Evolutionary conservation across 2,113 vertebrate species (phyloP), one percentile per base, ranked within the genome.

Genomic region (Girardinichthys multiradiatus): DNA sequence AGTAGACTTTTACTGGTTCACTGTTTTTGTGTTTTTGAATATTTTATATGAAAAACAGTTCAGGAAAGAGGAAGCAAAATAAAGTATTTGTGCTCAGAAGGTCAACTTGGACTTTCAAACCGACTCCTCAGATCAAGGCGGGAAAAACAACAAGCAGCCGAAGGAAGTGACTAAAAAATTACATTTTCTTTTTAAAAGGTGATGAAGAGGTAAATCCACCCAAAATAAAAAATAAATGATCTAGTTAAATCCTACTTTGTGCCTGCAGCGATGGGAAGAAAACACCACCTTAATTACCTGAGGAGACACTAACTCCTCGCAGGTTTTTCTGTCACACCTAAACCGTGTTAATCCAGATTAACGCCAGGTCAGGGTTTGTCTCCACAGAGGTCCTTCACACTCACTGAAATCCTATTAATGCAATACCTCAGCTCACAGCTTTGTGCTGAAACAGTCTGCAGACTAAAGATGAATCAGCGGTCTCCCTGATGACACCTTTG

Each of bases 301-400:
- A 85, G 64, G 48, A 15, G 68, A 77, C 80, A 45, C 45, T 2
- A 74, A 76, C 59, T 57, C 54, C 71, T 70, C 19, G 1, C 15
- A 72, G 71, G 37, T 58, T 39, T 68, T 26, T 27, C 30, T 0
- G 33, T 57, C 45, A 24, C 67, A n/a, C 37, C 76, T 35, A 57
- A 68, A 68, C 74, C 9, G 0, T 1, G n/a, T n/a, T 86, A 84
- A 83, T 88, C 88, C 82, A 8, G 83, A 89, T 86, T 84, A 86
- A 66, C 28, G 68, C 26, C 70, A 4, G n/a, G 7, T 74, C 64
- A 4, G 64, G 69, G 29, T 29, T 33, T 62, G 35, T 42, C 74
- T 1, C 4, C 33, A 13, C 2, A 0, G 24, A 17, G 51, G 26
- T 21, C 70, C 51, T 54, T 74, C 42, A 14, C 68, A 63, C 10